Base-by-base conservation (phyloP, 23 tunicate genomes). In the Oikopleura dioica region DNA sequence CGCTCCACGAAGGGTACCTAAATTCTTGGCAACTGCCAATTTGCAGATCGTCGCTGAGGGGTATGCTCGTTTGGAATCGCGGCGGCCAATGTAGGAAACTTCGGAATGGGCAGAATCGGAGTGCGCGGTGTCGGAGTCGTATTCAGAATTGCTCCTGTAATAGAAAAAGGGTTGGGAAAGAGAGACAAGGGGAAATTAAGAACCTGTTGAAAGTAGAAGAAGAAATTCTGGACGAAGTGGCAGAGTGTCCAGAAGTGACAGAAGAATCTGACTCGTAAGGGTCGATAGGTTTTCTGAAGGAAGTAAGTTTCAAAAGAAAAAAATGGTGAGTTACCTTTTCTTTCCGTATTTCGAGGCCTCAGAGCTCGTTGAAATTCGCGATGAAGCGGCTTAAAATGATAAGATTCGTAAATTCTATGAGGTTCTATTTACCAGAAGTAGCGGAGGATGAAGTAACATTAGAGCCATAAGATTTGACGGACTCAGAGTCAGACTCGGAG, bases 121-220 rank as follows among this genome's bases (percentile, higher is more conserved):
- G 16, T 63, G 72, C 30, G 72, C 72, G 26, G 72, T 63, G 72
- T 63, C 72, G 5, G 72, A 63, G 72, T 63, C 72, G 26, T 63
- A 63, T 63, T 63, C 72, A 24, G 72, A 63, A 28, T 63, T 63
- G 30, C 30, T 12, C 29, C 30, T 63, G 55, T 9, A 9, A 5
- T 23, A 12, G 33, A 31, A 12, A 21, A 63, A 23, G 55, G 55
- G 16, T 16, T 44, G 9, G 9, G 16, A 44, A 44, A 44, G 16
- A 16, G 55, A 16, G 9, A 44, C 16, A n/a, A n/a, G n/a, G n/a
- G n/a, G n/a, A n/a, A n/a, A n/a, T n/a, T n/a, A n/a, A n/a, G n/a
- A n/a, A n/a, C n/a, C n/a, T n/a, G n/a, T n/a, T n/a, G n/a, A n/a
- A n/a, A n/a, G n/a, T n/a, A n/a, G n/a, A n/a, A n/a, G n/a, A n/a